Evolutionary conservation across 2,888 invertebrate genomes (phyloP), one percentile per base, ranked within the genome.

Genomic region (Nomada flava): DNA sequence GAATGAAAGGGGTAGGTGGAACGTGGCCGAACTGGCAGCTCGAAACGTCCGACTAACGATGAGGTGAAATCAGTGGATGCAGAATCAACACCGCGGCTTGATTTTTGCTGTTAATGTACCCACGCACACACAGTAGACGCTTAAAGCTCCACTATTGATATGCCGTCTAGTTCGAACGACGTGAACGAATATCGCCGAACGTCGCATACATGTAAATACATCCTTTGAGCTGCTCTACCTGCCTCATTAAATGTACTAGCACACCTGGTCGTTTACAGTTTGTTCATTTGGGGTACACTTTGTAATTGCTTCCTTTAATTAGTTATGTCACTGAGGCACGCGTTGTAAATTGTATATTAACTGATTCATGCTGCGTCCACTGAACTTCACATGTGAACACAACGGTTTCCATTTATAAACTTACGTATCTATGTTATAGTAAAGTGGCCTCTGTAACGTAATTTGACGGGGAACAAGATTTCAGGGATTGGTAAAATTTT

Each of bases 101-200:
- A 86, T 88, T 87, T 89, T 88, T 89, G 63, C 86, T 86, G 88
- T 90, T 90, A 87, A 90, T 91, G 89, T 86, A 87, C 85, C 83
- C 85, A 85, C 85, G 50, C 57, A 86, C 85, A 60, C 60, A 53
- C 81, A 50, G 63, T 23, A 63, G 44, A 74, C 50, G 74, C 74
- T 53, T 74, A 65, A 77, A 81, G 71, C 69, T 44, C 44, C 63
- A 73, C 64, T 65, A 59, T 69, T 59, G 59, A 76, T 60, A 20
- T 18, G 81, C 50, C 55, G 64, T 42, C 29, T 55, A 59, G 44
- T 18, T 68, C 47, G 44, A 73, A 15, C 60, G 76, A 76, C 50
- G 53, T 36, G 50, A 62, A 23, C 26, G n/a, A n/a, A 62, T 23
- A 44, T 69, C 55, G 23, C 5, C 26, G 18, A 47, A 47, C 47